phyloP scores from a whole-genome alignment of 2,797 vertebrate species.

The Paratrypauchen microcephalus region DNA sequence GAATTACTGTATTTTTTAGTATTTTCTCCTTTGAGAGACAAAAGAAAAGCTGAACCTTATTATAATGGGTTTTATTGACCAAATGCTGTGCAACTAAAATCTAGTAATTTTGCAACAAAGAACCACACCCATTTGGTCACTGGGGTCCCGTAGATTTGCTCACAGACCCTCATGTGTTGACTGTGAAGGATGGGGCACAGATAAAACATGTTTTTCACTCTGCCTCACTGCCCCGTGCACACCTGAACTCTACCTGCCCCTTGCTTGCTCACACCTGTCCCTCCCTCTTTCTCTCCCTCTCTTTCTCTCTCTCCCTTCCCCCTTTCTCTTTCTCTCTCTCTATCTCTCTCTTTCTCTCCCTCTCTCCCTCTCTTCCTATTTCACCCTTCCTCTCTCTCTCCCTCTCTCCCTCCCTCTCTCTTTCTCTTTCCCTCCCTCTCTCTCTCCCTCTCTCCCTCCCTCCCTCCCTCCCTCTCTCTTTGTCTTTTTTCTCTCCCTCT shows the following conservation, averaged over 20 bases:
- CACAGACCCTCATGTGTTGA: conserved; percentile 46
- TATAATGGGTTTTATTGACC: too few relatives aligned
- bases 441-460: background rate
- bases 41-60: too few relatives aligned
- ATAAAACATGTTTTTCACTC: conserved; percentile 28
- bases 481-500: too few relatives aligned
- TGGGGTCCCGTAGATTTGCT: too few relatives aligned
- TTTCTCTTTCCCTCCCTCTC: too few relatives aligned
- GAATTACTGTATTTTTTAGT: too few relatives aligned
- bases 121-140: too few relatives aligned
- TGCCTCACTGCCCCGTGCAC: conserved; percentile 13
- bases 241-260: conserved; percentile 42
- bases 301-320: conserved; percentile 34
- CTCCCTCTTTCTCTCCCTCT: background rate
- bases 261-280: conserved; percentile 1
- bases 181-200: conserved; percentile 7
- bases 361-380: too few relatives aligned
- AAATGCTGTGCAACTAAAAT: too few relatives aligned
- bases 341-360: too few relatives aligned
- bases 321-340: conserved; percentile 18
- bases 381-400: background rate
- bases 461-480: background rate
- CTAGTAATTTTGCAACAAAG: too few relatives aligned
- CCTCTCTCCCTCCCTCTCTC: background rate
- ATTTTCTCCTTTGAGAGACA: too few relatives aligned